Percentiles rank a stretch among this genome's conserved stretches.
These are phyloP conservation scores for Coluber constrictor DNA, from an alignment of 2,797 vertebrate species.

Conservation along the genomic window DNA sequence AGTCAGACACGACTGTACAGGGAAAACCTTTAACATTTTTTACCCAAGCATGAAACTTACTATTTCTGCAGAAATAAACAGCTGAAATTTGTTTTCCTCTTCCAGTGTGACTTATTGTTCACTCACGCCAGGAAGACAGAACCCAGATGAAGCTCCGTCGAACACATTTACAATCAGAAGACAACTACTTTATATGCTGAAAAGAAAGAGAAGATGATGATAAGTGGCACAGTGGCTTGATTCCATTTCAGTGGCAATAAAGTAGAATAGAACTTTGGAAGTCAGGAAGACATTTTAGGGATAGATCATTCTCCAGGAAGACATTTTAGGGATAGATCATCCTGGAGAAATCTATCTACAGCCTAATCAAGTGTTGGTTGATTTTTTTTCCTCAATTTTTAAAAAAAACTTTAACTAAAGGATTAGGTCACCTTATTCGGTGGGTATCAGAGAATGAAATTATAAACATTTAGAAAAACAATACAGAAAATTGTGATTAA, in stretches of 20 bases:
- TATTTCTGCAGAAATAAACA: not conserved
- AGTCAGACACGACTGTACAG: not conserved
- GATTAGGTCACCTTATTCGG: not conserved
- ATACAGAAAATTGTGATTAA: not conserved
- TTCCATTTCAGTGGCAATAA: not conserved
- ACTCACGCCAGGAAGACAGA: not conserved
- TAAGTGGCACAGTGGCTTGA: not conserved
- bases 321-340: not conserved
- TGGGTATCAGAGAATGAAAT: not conserved
- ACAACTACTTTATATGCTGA: not conserved
- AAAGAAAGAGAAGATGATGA: not conserved
- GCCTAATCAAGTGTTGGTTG: not conserved
- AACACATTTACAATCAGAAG: not conserved
- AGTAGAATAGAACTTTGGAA: not conserved
- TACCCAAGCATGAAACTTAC: not conserved
- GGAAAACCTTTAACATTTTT: not conserved
- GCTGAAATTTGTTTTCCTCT: not conserved
- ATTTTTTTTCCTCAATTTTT: not conserved
- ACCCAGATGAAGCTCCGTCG: not conserved
- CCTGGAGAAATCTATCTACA: not conserved
- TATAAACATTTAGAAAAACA: not conserved
- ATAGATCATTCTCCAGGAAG: not conserved
- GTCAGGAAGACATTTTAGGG: not conserved
- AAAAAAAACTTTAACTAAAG: not conserved
- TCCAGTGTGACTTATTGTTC: not conserved